These are phyloP conservation scores for Macrostomum lignano DNA, from an alignment of 1,140 invertebrate genomes.

Conservation along the genomic window DNA sequence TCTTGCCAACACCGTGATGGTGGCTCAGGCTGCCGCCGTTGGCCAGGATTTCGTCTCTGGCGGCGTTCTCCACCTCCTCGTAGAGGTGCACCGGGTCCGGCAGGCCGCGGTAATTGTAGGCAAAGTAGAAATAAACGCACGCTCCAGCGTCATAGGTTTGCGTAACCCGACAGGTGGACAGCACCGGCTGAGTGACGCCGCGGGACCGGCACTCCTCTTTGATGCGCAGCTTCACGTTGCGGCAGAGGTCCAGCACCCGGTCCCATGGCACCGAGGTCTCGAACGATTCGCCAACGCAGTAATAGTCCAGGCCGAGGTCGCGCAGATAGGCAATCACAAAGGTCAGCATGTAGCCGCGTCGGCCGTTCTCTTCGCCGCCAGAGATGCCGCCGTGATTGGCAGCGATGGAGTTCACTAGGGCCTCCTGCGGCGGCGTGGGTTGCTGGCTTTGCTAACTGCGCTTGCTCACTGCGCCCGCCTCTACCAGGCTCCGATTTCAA, in stretches of 20 bases:
- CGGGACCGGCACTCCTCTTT: constrained; percentile 38
- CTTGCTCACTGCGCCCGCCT: too few species aligned
- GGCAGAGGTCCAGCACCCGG: constrained; percentile 44
- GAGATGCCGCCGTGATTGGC: constrained; percentile 38
- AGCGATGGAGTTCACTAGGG: too few species aligned
- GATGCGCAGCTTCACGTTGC: constrained; percentile 58
- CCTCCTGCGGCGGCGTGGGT: too few species aligned
- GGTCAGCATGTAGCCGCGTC: constrained; percentile 70
- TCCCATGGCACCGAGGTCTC: constrained; percentile 94
- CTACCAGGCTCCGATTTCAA: too few species aligned
- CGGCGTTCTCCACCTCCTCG: constrained; percentile 40
- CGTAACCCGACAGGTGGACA: constrained; percentile 41
- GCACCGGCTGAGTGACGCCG: constrained; percentile 27
- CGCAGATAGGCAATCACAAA: constrained; percentile 94
- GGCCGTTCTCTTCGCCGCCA: constrained; percentile 66
- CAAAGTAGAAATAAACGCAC: constrained; percentile 93
- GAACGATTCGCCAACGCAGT: constrained; percentile 72
- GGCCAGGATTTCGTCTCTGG: constrained; percentile 64
- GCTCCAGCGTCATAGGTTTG: constrained; percentile 87
- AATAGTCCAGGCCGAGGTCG: constrained; percentile 64
- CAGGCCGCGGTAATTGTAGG: constrained; percentile 44
- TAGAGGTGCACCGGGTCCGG: constrained; percentile 48
- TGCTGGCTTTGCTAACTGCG: too few species aligned
- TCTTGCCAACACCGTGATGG: constrained; percentile 80
- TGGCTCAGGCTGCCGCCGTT: constrained; percentile 70